Evolutionary conservation across 2,113 vertebrate genomes (phyloP).

Genomic region (Chaetodon trifascialis): DNA sequence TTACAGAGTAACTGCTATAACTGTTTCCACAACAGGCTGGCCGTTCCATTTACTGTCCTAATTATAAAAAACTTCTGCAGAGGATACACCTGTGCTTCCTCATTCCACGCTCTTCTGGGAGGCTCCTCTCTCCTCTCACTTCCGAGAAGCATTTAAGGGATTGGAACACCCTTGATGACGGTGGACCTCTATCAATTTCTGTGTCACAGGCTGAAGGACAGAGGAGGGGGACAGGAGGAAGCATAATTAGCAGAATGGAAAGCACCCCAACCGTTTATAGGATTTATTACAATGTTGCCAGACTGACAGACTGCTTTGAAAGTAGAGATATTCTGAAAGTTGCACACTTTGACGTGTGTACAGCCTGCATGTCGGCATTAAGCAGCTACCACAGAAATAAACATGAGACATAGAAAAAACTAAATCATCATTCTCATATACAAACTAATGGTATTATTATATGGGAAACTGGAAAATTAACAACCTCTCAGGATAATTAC

Average conservation of each 20-base stretch:
- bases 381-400: no score
- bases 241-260: not conserved
- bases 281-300: no score
- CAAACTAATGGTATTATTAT: not conserved
- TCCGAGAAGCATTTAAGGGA: not conserved
- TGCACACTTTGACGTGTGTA: no score
- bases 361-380: no score
- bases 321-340: no score
- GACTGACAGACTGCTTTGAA: no score
- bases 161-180: not conserved
- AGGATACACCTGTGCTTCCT: not conserved
- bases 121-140: not conserved
- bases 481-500: not conserved
- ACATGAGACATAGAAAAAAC: no score
- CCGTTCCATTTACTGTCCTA: not conserved
- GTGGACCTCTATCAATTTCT: no score
- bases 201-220: no score
- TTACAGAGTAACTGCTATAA: no score
- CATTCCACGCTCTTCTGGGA: not conserved
- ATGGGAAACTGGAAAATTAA: not conserved
- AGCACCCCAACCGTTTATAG: no score
- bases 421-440: not conserved
- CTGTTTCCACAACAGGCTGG: not conserved
- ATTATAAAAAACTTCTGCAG: not conserved
- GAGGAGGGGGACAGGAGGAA: no score